Evolutionary conservation across 2,888 invertebrate genomes (phyloP), one percentile per base, ranked within the genome.

Genomic region (Crioceris asparagi): DNA sequence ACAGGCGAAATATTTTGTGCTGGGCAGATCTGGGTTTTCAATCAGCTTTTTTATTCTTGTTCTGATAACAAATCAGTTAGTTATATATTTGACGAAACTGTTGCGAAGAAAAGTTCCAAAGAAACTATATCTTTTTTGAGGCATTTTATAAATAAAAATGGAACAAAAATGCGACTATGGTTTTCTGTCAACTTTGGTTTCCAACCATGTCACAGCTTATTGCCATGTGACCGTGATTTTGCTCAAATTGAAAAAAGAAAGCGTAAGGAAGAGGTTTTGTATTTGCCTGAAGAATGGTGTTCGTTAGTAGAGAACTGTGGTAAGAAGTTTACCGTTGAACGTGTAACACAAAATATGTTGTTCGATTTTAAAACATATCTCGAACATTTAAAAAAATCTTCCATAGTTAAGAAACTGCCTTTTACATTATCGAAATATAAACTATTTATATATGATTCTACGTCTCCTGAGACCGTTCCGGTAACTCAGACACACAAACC

Each of bases 231-330:
- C 27, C 17, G 39, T 6, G 36, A 41, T 40, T 40, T 38, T 26
- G 36, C 19, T 4, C 34, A 35, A 30, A 39, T 41, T 33, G 39
- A 39, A 35, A 39, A 41, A 40, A 40, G 25, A 29, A 33, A 36
- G 30, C 29, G 41, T 23, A 36, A 12, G 12, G 41, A 45, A 35
- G 38, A 45, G 21, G 4, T 40, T 10, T 21, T 43, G 17, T 43
- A 43, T 33, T 19, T 36, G 8, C 43, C 45, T 21, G 39, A 43
- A 29, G 43, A 44, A 34, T 43, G 43, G 41, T 41, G 38, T 38
- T 33, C 31, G 12, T 32, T 43, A 23, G 41, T 43, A 7, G 34
- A 42, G 32, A 41, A 17, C 18, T 37, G 39, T 36, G 39, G 41
- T 16, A 45, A 41, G 36, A 43, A 46, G 26, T 45, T 40, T 12